phyloP scores from a whole-genome alignment of 92 coral and sea anemone species.

The Phymanthus crucifer region DNA sequence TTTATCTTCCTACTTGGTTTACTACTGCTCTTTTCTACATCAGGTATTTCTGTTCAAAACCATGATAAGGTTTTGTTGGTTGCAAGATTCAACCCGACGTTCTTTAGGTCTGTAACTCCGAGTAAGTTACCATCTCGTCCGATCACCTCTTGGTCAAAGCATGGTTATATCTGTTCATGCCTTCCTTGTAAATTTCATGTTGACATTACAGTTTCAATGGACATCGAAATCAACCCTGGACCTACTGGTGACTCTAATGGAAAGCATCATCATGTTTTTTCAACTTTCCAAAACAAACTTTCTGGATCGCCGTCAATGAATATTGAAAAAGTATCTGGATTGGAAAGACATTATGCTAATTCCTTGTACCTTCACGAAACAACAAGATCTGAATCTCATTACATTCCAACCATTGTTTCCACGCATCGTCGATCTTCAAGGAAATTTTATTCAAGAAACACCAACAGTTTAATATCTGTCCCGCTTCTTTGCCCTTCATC shows the following conservation, averaged over 20 bases:
- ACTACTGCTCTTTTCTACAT: too few relatives aligned
- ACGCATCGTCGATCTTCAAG: slow-evolving; percentile 1
- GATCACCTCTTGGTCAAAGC: background rate
- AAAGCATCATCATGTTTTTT: background rate
- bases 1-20: too few relatives aligned
- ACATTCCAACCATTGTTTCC: background rate
- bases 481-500: background rate
- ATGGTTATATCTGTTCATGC: background rate
- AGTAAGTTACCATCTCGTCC: too few relatives aligned
- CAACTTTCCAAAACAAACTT: background rate
- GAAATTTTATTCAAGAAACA: background rate
- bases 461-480: background rate
- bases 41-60: too few relatives aligned
- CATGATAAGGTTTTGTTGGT: too few relatives aligned
- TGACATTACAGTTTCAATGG: background rate
- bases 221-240: background rate
- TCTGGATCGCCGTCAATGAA: background rate
- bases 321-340: background rate
- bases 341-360: background rate
- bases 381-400: background rate
- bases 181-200: background rate
- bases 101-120: too few relatives aligned
- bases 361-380: background rate
- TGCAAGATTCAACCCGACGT: too few relatives aligned
- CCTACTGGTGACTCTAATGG: background rate